Conservation (phyloP, 2,113 vertebrate genomes). For the Sprattus sprattus region DNA sequence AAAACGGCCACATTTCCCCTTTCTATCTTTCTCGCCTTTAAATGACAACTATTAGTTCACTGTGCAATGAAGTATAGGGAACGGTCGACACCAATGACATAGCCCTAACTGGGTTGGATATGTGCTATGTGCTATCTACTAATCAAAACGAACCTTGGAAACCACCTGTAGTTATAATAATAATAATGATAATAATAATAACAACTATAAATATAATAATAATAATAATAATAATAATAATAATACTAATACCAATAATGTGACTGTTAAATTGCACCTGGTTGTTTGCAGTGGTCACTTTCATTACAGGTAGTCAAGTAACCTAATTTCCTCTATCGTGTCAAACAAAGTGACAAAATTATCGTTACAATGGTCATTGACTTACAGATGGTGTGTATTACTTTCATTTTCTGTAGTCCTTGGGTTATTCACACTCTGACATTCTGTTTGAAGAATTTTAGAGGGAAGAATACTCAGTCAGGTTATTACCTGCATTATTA, state of each 20-base stretch:
- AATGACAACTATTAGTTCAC: conserved; percentile 63
- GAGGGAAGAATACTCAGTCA: not conserved
- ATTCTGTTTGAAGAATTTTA: not conserved
- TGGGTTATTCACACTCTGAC: not conserved
- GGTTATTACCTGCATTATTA: conserved; percentile 12
- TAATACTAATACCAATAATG: not conserved
- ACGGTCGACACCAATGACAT: not conserved
- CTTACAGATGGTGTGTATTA: not conserved
- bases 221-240: conserved; percentile 1
- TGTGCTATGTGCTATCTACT: not conserved
- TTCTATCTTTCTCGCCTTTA: conserved; percentile 55
- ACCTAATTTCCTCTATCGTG: too few species aligned
- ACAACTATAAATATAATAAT: too few species aligned
- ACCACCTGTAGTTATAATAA: not conserved
- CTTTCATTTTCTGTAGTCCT: not conserved
- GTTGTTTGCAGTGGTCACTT: not conserved
- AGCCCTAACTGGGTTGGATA: not conserved
- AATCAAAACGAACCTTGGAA: not conserved
- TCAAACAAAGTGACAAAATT: not conserved
- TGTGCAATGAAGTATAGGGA: not conserved
- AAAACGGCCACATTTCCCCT: conserved; percentile 61
- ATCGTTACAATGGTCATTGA: not conserved
- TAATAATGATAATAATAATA: not conserved
- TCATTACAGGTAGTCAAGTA: not conserved
- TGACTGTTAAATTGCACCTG: not conserved